Percentiles rank a stretch among this genome's conserved stretches.
phyloP scores from a whole-genome alignment of 2,113 vertebrate species.

The Mus pahari region DNA sequence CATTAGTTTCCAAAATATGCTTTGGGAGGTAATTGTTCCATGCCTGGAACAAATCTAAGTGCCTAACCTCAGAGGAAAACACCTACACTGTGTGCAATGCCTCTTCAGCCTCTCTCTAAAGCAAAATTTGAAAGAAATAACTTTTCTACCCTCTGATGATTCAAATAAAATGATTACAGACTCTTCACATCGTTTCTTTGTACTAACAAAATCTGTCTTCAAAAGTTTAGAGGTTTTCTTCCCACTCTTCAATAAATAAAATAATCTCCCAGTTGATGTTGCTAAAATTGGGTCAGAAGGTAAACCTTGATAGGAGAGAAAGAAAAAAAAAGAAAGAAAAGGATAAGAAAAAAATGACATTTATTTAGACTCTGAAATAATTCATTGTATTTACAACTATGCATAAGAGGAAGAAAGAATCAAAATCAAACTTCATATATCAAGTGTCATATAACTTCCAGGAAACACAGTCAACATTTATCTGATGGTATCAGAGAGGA shows the following conservation, averaged over 20 bases:
- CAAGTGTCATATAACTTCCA: slow-evolving; percentile 41
- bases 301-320: not conserved
- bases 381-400: slow-evolving; percentile 64
- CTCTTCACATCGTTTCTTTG: slow-evolving; percentile 53
- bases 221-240: slow-evolving; percentile 40
- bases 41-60: slow-evolving; percentile 42
- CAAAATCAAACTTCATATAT: not conserved
- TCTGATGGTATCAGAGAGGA: not conserved
- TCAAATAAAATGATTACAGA: slow-evolving; percentile 46
- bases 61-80: slow-evolving; percentile 45
- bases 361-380: slow-evolving; percentile 51
- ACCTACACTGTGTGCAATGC: slow-evolving; percentile 40
- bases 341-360: not conserved
- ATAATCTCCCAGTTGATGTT: slow-evolving; percentile 30
- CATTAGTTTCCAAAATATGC: slow-evolving; percentile 39
- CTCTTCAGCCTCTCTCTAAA: slow-evolving; percentile 47
- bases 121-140: slow-evolving; percentile 61
- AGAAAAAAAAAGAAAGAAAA: not conserved
- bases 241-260: slow-evolving; percentile 56
- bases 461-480: slow-evolving; percentile 22
- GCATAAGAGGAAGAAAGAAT: slow-evolving; percentile 43
- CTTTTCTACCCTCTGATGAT: slow-evolving; percentile 21
- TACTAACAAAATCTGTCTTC: slow-evolving; percentile 55
- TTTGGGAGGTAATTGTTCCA: slow-evolving; percentile 63
- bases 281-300: slow-evolving; percentile 66